Evolutionary conservation across 1,140 invertebrate genomes (phyloP), one percentile per base, ranked within the genome.

Genomic region (Macrobrachium rosenbergii): DNA sequence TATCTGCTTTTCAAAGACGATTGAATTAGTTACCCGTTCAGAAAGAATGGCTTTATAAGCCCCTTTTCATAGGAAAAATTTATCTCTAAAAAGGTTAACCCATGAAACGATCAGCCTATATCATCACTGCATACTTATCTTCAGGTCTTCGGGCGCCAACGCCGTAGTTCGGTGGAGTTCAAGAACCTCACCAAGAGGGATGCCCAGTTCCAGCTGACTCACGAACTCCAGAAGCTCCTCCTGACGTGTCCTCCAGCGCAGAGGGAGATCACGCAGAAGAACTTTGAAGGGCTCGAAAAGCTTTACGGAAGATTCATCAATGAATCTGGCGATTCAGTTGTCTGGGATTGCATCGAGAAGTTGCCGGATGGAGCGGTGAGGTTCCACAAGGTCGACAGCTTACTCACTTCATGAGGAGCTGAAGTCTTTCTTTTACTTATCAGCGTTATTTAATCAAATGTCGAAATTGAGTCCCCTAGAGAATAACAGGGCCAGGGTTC

Each of bases 311-410:
- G 97, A 87, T 99, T 98, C 90, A 92, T 99, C 21, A 93, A 94
- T 89, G 96, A 97, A 90, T 95, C 96, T 92, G 96, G 96, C 16
- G 96, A 97, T 0, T 96, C 97, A 0, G 94, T 99, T 75, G 94
- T 96, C 90, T 99, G 98, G 98, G 95, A 97, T 43, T 96, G 95
- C 90, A 98, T 99, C 88, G 94, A 98, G 92, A 97, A 96, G 91
- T 92, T 99, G 52, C 96, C 97, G 12, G 94, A 95, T 88, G 95
- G 95, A 89, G 95, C 97, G 94, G 93, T 87, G 28, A 63, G 84
- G 16, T 37, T 37, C 28, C 28, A 37, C 28, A 37, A 37, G 28
- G 28, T 37, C 28, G 28, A 37, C 1, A 37, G 1, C 28, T 37
- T 37, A 37, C 28, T 37, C 28, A 37, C 28, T 37, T 62, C 60